Evolutionary conservation across 2,888 invertebrate species (phyloP), one percentile per base, ranked within the genome.

Genomic region (Cactoblastis cactorum): DNA sequence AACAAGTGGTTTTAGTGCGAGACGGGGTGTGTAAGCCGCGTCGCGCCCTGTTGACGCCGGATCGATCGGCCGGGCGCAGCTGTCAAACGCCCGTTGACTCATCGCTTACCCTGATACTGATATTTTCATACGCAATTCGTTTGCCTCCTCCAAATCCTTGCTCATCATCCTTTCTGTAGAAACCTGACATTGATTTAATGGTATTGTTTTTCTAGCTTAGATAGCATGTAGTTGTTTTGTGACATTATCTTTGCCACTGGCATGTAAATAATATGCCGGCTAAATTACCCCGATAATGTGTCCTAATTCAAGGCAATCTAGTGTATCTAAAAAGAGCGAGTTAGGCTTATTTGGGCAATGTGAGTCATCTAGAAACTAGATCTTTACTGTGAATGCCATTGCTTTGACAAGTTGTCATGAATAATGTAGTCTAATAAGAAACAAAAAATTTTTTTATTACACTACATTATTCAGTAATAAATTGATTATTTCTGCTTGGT

Each of bases 21-120:
- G 63, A 47, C 55, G 58, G 59, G 55, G 53, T 62, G 51, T 58
- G 33, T 53, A 61, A 62, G 67, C 63, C 54, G 67, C 69, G 76
- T 74, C 77, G 77, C 76, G 73, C 77, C 77, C 78, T 73, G 75
- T 71, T 73, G 72, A 69, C 71, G 67, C 61, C 66, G 74, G 68
- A 90, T 91, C 91, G 91, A 91, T 91, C 88, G 87, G 82, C 76
- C 77, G 76, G 80, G 77, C 76, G 67, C 78, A 77, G 74, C 82
- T 83, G 85, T 85, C 86, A 83, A 81, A 77, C 78, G 73, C 71
- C 76, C 78, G 84, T 87, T 87, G 88, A 88, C 83, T 87, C 88
- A 87, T 85, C 83, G 74, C 69, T 65, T 67, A 65, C 69, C n/a
- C n/a, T n/a, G n/a, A n/a, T n/a, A n/a, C 71, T 69, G 67, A 68